Percentiles rank a stretch among this genome's conserved stretches.
phyloP scores from a whole-genome alignment of 2,888 invertebrate species.

The Drosophila paranaensis region DNA sequence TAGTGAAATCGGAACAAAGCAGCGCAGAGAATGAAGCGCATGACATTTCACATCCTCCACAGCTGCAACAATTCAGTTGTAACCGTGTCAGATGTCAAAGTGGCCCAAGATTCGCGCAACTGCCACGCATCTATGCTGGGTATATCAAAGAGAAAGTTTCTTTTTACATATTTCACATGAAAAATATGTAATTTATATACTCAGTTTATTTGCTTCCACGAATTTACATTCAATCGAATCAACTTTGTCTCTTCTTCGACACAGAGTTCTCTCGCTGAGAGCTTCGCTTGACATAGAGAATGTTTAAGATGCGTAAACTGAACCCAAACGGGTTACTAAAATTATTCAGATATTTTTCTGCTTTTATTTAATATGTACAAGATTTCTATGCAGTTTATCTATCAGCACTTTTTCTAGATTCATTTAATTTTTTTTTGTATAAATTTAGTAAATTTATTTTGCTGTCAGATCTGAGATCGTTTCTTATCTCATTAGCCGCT shows the following conservation, averaged over 20 bases:
- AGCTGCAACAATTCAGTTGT: constrained; percentile 49
- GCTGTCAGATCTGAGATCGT: not conserved
- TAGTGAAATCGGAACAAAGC: constrained; percentile 58
- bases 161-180: not conserved
- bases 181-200: not conserved
- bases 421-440: not conserved
- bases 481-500: constrained; percentile 9
- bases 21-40: constrained; percentile 43
- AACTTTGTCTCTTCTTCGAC: too few species aligned
- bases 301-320: too few species aligned
- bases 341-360: too few species aligned
- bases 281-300: too few species aligned
- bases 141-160: not conserved
- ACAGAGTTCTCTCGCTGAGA: too few species aligned
- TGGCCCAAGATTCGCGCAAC: constrained; percentile 12
- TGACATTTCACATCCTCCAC: constrained; percentile 44
- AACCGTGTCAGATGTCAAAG: constrained; percentile 28
- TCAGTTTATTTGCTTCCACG: not conserved
- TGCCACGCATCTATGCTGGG: not conserved
- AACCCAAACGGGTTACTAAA: too few species aligned
- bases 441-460: not conserved
- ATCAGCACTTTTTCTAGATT: too few species aligned
- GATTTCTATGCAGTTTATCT: too few species aligned
- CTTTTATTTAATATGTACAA: too few species aligned
- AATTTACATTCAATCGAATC: too few species aligned